phyloP scores from a whole-genome alignment of 2,888 invertebrate genomes.

The Tetragonula carbonaria region DNA sequence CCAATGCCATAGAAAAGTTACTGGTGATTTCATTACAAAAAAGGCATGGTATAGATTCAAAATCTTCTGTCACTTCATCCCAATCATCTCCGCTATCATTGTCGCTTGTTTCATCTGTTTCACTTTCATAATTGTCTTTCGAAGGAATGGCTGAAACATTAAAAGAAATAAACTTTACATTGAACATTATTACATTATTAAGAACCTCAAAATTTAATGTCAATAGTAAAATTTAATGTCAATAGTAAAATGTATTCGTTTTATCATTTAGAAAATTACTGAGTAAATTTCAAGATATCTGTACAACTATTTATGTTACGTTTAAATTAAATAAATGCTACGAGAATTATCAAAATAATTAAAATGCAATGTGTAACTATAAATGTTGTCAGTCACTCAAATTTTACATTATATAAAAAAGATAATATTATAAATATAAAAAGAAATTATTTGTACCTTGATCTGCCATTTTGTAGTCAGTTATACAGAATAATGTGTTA shows the following conservation, averaged over 20 bases:
- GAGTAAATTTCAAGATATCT: neutral
- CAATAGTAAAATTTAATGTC: neutral
- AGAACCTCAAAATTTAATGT: neutral
- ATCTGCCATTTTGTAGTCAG: slow-evolving; percentile 54
- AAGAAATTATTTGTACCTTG: slow-evolving; percentile 38
- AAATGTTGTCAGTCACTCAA: neutral
- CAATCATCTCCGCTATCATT: slow-evolving; percentile 84
- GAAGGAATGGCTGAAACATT: slow-evolving; percentile 22
- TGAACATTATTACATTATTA: neutral
- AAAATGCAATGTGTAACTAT: neutral
- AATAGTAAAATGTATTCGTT: neutral
- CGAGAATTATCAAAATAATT: neutral
- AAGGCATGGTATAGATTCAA: slow-evolving; percentile 87
- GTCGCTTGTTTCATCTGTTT: slow-evolving; percentile 72
- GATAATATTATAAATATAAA: neutral
- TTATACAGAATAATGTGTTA: neutral
- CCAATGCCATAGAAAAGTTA: slow-evolving; percentile 87
- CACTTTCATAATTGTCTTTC: slow-evolving; percentile 55
- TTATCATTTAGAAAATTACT: neutral
- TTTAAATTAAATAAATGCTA: neutral
- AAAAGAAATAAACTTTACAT: neutral
- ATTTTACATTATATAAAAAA: neutral
- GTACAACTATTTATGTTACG: slow-evolving; percentile 17
- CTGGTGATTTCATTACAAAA: slow-evolving; percentile 88
- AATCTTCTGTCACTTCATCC: slow-evolving; percentile 86